These are phyloP conservation scores for Aphis gossypii DNA, from an alignment of 1,140 invertebrate genomes.

Conservation along the genomic window DNA sequence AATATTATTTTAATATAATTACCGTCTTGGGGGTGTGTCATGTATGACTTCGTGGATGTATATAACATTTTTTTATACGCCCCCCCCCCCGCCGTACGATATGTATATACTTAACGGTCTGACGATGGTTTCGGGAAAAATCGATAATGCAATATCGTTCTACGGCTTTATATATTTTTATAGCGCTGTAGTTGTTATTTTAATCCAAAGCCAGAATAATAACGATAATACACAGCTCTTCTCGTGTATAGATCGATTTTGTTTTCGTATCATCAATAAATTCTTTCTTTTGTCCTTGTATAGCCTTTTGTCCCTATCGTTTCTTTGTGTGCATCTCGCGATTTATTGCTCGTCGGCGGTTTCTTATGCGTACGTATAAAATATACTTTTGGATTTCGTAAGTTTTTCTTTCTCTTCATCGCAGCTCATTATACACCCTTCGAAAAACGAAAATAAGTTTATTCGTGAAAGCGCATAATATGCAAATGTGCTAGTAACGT, in stretches of 20 bases:
- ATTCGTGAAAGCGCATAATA: not conserved
- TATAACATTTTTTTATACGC: not conserved
- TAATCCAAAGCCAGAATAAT: not conserved
- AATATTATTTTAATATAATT: not conserved
- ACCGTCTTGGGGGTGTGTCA: not conserved
- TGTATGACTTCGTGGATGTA: not conserved
- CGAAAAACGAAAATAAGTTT: not conserved
- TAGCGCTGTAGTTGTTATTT: not conserved
- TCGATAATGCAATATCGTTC: not conserved
- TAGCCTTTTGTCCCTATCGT: not conserved
- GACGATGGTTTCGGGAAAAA: not conserved
- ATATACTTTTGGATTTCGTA: not conserved
- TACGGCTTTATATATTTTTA: not conserved
- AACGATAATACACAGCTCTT: conserved; percentile 2
- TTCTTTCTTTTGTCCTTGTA: not conserved
- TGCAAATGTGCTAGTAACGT: not conserved
- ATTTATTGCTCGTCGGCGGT: not conserved
- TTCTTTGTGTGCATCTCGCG: not conserved
- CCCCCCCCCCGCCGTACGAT: not conserved
- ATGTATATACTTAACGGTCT: not conserved
- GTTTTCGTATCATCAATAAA: not conserved
- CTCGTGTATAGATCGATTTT: not conserved
- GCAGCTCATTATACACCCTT: not conserved
- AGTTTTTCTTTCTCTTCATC: not conserved
- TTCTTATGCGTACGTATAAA: not conserved